These are phyloP conservation scores for Solenopsis invicta DNA, from an alignment of 1,140 invertebrate species.

Conservation along the genomic window DNA sequence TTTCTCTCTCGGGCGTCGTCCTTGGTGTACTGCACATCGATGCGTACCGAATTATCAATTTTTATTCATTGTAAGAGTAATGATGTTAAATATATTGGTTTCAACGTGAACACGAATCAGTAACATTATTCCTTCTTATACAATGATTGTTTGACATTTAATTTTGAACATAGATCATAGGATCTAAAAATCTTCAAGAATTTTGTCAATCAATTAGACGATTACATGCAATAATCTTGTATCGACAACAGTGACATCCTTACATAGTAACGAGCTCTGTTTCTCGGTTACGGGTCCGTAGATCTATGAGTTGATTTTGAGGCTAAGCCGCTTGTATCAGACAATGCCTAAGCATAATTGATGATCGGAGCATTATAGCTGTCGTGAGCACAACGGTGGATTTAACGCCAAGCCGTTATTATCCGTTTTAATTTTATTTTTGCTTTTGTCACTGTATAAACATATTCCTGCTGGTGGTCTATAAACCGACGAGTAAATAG, in stretches of 20 bases:
- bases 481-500: slow-evolving; percentile 28
- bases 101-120: too few relatives aligned
- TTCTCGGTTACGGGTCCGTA: slow-evolving; percentile 4
- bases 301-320: slow-evolving; percentile 35
- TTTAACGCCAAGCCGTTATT: background rate
- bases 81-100: too few relatives aligned
- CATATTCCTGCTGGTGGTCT: background rate
- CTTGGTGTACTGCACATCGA: too few relatives aligned
- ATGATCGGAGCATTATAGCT: slow-evolving; percentile 12
- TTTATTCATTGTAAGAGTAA: too few relatives aligned
- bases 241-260: background rate
- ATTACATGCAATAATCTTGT: background rate
- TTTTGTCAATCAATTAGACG: slow-evolving; percentile 30
- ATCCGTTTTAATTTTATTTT: background rate
- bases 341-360: slow-evolving; percentile 27
- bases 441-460: background rate
- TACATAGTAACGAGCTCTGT: slow-evolving; percentile 1
- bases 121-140: too few relatives aligned
- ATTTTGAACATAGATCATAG: background rate
- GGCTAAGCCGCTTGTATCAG: slow-evolving; percentile 38
- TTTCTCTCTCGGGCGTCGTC: too few relatives aligned
- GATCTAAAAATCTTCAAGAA: background rate
- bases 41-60: too few relatives aligned
- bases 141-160: too few relatives aligned
- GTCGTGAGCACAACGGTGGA: background rate